phyloP scores from a whole-genome alignment of 2,797 vertebrate species.

The Petrocephalus sullivani region DNA sequence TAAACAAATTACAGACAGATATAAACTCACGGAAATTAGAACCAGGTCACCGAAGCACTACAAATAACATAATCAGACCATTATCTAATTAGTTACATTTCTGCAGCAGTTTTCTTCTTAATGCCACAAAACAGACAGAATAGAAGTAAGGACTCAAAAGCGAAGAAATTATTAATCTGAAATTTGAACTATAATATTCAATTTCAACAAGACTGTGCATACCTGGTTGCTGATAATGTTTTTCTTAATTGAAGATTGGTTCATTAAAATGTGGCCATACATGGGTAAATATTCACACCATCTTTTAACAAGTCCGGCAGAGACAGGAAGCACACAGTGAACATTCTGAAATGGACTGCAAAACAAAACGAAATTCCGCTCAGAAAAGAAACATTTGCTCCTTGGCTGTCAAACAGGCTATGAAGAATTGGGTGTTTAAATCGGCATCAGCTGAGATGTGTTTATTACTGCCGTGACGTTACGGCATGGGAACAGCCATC shows the following conservation, averaged over 20 bases:
- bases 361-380: not conserved
- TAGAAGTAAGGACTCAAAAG: not conserved
- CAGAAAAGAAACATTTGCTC: not conserved
- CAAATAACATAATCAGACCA: conserved; percentile 10
- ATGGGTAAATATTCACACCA: not conserved
- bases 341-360: not conserved
- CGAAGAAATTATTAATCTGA: not conserved
- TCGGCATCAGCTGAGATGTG: conserved; percentile 26
- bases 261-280: not conserved
- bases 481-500: conserved; percentile 29
- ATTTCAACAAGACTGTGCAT: not conserved
- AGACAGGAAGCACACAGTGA: not conserved
- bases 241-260: not conserved
- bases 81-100: conserved; percentile 5
- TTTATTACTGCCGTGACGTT: conserved; percentile 11
- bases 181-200: not conserved
- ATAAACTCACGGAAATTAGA: not conserved
- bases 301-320: not conserved
- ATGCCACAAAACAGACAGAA: not conserved
- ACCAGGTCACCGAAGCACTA: not conserved
- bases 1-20: conserved; percentile 1
- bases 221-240: not conserved
- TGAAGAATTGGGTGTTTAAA: conserved; percentile 30
- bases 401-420: not conserved
- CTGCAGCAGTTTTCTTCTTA: not conserved